A percentile compares a stretch with the other conserved stretches of the same genome.
These are phyloP conservation scores for Cataglyphis hispanica DNA, from an alignment of 1,140 invertebrate genomes.

Conservation along the genomic window DNA sequence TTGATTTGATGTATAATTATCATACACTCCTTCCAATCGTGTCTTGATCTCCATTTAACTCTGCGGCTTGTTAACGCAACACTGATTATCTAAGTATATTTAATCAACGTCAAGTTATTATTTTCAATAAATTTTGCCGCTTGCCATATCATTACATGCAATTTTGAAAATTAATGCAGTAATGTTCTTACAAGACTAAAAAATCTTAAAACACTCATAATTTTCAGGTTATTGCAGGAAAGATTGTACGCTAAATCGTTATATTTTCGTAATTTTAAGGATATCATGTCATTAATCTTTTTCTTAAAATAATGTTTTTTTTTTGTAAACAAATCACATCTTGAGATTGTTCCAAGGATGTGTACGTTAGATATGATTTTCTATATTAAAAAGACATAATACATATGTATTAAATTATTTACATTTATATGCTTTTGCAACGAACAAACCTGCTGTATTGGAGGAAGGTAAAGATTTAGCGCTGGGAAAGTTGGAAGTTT, in stretches of 20 bases:
- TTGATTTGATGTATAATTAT: conserved; percentile 40
- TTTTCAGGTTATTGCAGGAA: background rate
- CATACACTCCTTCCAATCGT: background rate
- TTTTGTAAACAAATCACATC: background rate
- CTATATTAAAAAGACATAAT: background rate
- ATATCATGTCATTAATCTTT: background rate
- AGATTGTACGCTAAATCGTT: background rate
- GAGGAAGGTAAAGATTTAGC: background rate
- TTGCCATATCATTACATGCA: background rate
- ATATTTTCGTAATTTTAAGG: background rate
- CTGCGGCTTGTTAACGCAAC: conserved; percentile 14
- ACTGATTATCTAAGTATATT: background rate
- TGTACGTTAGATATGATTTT: background rate
- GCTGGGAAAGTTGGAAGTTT: conserved; percentile 39
- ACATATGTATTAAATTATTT: background rate
- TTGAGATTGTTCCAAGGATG: background rate
- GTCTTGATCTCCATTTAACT: background rate
- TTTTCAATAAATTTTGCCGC: background rate
- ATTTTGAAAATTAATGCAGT: background rate
- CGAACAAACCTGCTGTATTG: conserved; percentile 20
- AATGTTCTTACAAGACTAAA: background rate
- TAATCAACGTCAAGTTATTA: background rate
- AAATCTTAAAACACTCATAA: background rate
- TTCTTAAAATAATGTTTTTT: background rate
- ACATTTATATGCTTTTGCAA: background rate